Evolutionary conservation across 2,888 invertebrate genomes (phyloP).

Genomic region (Alviniconcha strummeri): DNA sequence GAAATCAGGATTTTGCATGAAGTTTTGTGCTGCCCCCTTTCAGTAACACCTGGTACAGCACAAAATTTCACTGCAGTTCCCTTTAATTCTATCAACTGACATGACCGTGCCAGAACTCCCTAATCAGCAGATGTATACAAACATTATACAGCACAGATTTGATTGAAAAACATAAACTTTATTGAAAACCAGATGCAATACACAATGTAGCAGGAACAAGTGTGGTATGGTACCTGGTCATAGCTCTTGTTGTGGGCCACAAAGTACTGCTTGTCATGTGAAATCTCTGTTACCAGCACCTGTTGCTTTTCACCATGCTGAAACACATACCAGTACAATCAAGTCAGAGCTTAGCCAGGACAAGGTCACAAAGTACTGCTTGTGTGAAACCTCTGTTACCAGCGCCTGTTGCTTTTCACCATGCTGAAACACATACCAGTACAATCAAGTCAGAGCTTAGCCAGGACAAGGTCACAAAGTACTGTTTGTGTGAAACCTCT

Average conservation of each 20-base stretch:
- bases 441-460: neutral
- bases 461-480: slow-evolving; percentile 83
- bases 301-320: slow-evolving; percentile 80
- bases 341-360: neutral
- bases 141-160: neutral
- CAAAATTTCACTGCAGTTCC: no score
- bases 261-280: slow-evolving; percentile 90
- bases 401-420: slow-evolving; percentile 85
- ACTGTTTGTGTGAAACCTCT: slow-evolving; percentile 89
- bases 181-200: neutral
- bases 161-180: no score
- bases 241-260: slow-evolving; percentile 97
- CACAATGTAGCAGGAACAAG: neutral
- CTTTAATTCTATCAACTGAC: no score
- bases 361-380: slow-evolving; percentile 87
- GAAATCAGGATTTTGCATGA: no score
- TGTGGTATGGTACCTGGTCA: slow-evolving; percentile 81
- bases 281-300: slow-evolving; percentile 93
- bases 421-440: slow-evolving; percentile 51
- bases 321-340: neutral
- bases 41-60: no score
- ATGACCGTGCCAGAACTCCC: no score
- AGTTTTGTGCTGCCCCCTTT: no score
- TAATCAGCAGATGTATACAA: neutral
- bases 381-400: slow-evolving; percentile 93